These are phyloP conservation scores for Pelochelys cantorii DNA, from an alignment of 2,797 vertebrate genomes.

Conservation along the genomic window DNA sequence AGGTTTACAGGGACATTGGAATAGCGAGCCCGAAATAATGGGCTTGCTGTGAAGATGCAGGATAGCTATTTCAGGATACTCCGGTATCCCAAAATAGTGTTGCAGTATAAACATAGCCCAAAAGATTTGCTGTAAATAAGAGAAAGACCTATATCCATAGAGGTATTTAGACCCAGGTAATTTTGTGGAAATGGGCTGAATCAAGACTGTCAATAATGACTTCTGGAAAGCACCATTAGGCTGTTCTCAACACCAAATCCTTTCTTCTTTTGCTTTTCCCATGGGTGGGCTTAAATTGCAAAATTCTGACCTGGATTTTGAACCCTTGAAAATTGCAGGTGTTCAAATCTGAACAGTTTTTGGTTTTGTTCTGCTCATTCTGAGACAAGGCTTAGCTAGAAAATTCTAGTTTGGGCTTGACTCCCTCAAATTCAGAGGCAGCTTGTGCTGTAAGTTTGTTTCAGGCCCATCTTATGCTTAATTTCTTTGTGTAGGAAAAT, in stretches of 20 bases:
- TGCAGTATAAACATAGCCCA: neutral
- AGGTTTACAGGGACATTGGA: no score
- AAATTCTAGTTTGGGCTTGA: neutral
- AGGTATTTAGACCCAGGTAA: neutral
- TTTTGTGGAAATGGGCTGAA: neutral
- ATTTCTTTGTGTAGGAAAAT: rapidly evolving
- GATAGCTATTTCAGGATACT: no score
- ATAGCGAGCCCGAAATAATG: no score
- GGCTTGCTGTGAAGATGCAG: no score
- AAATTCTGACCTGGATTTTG: neutral
- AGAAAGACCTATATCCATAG: neutral
- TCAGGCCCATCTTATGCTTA: neutral
- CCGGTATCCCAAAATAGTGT: no score
- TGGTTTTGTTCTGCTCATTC: neutral
- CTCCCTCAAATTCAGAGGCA: neutral
- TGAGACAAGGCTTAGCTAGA: neutral
- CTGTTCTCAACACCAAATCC: neutral
- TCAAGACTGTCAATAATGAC: neutral
- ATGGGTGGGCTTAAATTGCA: neutral
- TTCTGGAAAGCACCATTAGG: neutral
- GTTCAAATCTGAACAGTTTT: neutral
- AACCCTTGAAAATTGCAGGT: neutral
- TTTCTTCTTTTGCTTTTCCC: neutral
- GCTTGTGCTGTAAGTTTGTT: neutral
- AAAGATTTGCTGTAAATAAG: neutral